These are phyloP conservation scores for Falco cherrug DNA, from an alignment of 2,797 vertebrate species.

Conservation along the genomic window DNA sequence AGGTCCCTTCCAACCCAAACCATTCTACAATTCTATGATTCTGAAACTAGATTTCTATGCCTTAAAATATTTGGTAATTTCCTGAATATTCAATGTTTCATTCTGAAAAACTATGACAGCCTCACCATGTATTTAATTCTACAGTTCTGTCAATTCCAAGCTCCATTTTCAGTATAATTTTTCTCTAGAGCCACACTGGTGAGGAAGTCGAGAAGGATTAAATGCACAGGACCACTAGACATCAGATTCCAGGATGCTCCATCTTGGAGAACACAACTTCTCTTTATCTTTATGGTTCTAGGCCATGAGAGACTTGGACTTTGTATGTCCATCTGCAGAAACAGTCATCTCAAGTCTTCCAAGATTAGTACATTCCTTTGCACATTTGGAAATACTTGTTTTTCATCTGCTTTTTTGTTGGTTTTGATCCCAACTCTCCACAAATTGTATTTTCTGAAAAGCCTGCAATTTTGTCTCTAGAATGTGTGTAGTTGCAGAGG, in stretches of 20 bases:
- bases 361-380: not conserved
- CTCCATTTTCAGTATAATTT: not conserved
- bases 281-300: not conserved
- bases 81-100: not conserved
- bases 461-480: not conserved
- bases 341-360: not conserved
- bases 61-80: not conserved
- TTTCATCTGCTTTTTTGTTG: not conserved
- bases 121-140: not conserved
- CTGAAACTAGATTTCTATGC: not conserved
- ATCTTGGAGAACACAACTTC: not conserved
- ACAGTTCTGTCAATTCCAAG: not conserved
- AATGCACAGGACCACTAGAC: not conserved
- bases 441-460: not conserved
- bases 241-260: not conserved
- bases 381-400: not conserved
- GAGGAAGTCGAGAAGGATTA: not conserved
- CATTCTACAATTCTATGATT: not conserved
- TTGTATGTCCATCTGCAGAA: not conserved
- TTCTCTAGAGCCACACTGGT: not conserved
- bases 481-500: not conserved
- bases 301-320: not conserved
- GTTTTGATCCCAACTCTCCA: not conserved
- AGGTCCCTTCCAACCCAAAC: too few species aligned
- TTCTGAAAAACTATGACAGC: not conserved